Conservation (phyloP, 2,113 vertebrate species). For the Periophthalmus modestus region DNA sequence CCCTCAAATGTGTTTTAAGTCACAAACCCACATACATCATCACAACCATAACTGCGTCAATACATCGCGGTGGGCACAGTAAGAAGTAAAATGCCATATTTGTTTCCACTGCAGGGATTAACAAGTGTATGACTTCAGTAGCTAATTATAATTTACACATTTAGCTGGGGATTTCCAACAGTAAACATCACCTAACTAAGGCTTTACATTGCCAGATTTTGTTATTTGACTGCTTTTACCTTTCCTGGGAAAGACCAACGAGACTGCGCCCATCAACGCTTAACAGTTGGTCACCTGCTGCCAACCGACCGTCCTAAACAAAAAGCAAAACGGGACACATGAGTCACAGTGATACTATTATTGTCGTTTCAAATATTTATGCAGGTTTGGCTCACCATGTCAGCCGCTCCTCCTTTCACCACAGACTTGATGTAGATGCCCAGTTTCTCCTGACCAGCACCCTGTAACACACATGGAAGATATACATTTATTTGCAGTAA, state of each 20-base stretch:
- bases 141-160: slow-evolving; percentile 1
- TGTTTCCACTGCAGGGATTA: background rate
- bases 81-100: slow-evolving; percentile 12
- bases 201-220: background rate
- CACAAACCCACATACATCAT: slow-evolving; percentile 15
- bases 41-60: background rate
- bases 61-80: background rate
- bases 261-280: slow-evolving; percentile 96
- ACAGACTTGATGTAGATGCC: slow-evolving; percentile 99
- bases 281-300: slow-evolving; percentile 94
- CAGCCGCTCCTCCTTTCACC: slow-evolving; percentile 96
- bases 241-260: slow-evolving; percentile 96
- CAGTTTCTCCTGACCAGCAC: slow-evolving; percentile 96
- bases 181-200: background rate
- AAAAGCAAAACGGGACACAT: slow-evolving; percentile 2
- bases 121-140: background rate
- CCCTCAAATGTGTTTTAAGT: slow-evolving; percentile 12
- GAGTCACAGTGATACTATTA: background rate
- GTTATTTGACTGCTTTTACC: slow-evolving; percentile 71
- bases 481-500: slow-evolving; percentile 9
- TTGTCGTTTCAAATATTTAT: background rate
- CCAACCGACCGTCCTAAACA: slow-evolving; percentile 89
- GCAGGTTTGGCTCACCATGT: slow-evolving; percentile 80
- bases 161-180: slow-evolving; percentile 12
- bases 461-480: slow-evolving; percentile 70